phyloP scores from a whole-genome alignment of 1,140 invertebrate species.

The Amyelois transitella region DNA sequence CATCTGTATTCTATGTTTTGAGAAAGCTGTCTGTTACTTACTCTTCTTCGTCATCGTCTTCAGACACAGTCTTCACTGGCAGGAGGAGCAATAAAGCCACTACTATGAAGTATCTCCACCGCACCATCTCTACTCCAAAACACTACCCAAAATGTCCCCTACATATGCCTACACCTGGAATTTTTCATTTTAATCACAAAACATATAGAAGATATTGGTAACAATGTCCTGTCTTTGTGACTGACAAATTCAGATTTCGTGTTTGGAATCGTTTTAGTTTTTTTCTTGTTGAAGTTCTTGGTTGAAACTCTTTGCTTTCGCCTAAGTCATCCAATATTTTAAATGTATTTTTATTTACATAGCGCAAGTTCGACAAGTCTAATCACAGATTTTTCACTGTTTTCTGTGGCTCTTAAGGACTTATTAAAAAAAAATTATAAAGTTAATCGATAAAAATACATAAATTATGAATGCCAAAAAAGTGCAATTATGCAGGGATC shows the following conservation, averaged over 20 bases:
- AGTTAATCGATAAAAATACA: too few species aligned
- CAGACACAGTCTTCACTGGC: conserved; percentile 27
- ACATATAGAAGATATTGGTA: conserved; percentile 15
- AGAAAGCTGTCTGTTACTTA: conserved; percentile 25
- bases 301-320: conserved; percentile 10
- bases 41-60: conserved; percentile 54
- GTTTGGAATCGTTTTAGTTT: conserved; percentile 50
- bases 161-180: conserved; percentile 36
- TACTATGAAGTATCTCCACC: conserved; percentile 47
- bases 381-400: too few species aligned
- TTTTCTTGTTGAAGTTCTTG: conserved; percentile 19
- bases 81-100: conserved; percentile 51
- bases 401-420: too few species aligned
- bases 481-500: too few species aligned
- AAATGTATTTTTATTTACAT: too few species aligned
- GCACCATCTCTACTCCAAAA: conserved; percentile 37
- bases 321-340: not conserved
- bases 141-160: conserved; percentile 12
- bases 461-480: too few species aligned
- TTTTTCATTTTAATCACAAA: conserved; percentile 63
- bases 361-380: too few species aligned
- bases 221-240: conserved; percentile 34
- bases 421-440: too few species aligned
- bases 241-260: conserved; percentile 45
- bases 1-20: not conserved